Conservation (phyloP, 2,888 invertebrate genomes). For the Chrysolina oricalcia region DNA sequence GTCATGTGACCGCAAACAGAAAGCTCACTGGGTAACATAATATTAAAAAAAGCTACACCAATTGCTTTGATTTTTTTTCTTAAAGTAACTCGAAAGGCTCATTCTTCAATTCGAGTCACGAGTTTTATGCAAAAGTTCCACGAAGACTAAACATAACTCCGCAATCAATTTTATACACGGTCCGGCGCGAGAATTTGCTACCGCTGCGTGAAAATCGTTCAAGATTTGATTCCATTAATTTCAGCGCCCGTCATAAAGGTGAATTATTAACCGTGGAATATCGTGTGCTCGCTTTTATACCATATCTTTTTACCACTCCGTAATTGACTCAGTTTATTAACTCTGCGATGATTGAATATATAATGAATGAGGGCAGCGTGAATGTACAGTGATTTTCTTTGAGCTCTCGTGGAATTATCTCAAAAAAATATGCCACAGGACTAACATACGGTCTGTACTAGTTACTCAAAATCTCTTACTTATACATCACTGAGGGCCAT, state of each 20-base stretch:
- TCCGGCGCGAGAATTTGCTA: constrained; percentile 34
- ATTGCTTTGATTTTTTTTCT: too few species aligned
- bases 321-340: constrained; percentile 46
- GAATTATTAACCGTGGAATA: constrained; percentile 45
- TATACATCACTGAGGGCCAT: too few species aligned
- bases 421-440: too few species aligned
- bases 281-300: constrained; percentile 31
- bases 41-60: too few species aligned
- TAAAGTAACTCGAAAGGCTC: too few species aligned
- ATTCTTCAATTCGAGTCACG: neutral
- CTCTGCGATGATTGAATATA: constrained; percentile 42
- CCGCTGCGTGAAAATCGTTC: constrained; percentile 41
- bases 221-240: constrained; percentile 50
- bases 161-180: constrained; percentile 21
- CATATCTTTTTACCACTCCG: constrained; percentile 38
- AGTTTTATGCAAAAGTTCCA: neutral
- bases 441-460: too few species aligned
- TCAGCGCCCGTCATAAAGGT: constrained; percentile 42
- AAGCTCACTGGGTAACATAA: too few species aligned
- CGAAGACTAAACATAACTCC: constrained; percentile 21
- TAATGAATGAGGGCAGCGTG: constrained; percentile 24
- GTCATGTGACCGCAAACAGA: too few species aligned
- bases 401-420: neutral
- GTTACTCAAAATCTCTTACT: too few species aligned
- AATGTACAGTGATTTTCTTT: neutral